Base-by-base conservation (phyloP, 2,113 vertebrate genomes). In the Phalacrocorax carbo region DNA sequence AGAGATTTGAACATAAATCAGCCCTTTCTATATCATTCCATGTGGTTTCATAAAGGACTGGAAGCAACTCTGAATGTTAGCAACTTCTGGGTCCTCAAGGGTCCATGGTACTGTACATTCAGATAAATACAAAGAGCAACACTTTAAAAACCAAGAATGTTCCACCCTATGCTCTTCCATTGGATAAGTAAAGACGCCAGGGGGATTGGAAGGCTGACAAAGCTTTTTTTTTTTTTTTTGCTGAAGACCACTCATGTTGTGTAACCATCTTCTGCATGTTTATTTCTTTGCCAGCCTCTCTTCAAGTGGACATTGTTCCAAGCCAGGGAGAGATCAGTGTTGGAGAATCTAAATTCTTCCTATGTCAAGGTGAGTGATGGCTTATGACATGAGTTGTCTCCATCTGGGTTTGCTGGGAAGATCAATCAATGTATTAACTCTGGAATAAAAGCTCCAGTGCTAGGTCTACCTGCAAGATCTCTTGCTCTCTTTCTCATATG, bases 291-390 rank as follows among this genome's bases (percentile, higher is more conserved):
- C 11, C 89, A 99, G 99, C 98, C 86, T 98, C 99, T 94, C 98
- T 99, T 94, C 98, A 99, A 90, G 99, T 99, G 97, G 98, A 99
- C 96, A 99, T 99, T 70, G 99, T 98, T 85, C 99, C 99, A 32
- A 98, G 98, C 64, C 98, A 99, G 93, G 99, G 99, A 19, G 99
- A 99, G 97, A 99, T 99, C 97, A 99, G 99, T 71, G 98, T 99
- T 16, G 99, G 99, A 97, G 99, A 99, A 68, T 99, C 99, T 68
- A 99, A 99, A 85, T 99, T 99, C 99, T 99, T 99, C 98, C 94
- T 99, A 95, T 99, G 99, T 79, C 98, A 99, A 98, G 99, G 99
- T 99, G 98, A 97, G 97, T 80, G 57, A 19, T 32, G 27, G 38
- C 54, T 25, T 34, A 2, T 8, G 40, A 36, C n/a, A 3, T 29